phyloP scores from a whole-genome alignment of 2,113 vertebrate species.

The Neogale vison region DNA sequence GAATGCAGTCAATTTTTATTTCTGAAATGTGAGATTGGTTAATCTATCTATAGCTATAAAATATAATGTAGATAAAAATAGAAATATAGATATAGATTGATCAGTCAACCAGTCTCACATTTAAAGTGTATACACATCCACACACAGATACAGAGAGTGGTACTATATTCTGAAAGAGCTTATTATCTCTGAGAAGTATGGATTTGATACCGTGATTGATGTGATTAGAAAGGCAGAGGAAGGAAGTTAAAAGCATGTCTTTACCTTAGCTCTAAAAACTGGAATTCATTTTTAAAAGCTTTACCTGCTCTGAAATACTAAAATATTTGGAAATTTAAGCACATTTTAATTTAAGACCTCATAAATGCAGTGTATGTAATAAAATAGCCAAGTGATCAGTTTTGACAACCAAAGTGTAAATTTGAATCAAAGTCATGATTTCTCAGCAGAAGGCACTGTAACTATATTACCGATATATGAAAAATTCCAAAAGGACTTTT shows the following conservation, averaged over 20 bases:
- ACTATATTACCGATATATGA: neutral
- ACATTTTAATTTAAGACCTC: neutral
- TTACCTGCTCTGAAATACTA: neutral
- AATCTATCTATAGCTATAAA: neutral
- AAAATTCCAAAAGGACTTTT: neutral
- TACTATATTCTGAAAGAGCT: neutral
- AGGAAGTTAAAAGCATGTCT: neutral
- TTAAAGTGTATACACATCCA: neutral
- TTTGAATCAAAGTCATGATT: neutral
- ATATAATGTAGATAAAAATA: neutral
- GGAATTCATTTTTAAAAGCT: neutral
- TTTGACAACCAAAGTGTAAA: neutral
- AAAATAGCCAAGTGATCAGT: neutral
- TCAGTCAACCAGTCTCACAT: neutral
- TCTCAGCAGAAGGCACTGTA: neutral
- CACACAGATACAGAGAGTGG: neutral
- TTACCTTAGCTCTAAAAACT: neutral
- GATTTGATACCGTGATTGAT: neutral
- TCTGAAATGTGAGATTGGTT: neutral
- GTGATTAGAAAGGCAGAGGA: neutral
- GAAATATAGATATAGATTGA: neutral
- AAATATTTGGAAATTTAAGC: neutral
- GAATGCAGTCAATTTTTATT: neutral
- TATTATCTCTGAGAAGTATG: neutral
- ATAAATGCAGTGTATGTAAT: neutral